Evolutionary conservation across 2,888 invertebrate genomes (phyloP).

Genomic region (Ditula angustiorana): DNA sequence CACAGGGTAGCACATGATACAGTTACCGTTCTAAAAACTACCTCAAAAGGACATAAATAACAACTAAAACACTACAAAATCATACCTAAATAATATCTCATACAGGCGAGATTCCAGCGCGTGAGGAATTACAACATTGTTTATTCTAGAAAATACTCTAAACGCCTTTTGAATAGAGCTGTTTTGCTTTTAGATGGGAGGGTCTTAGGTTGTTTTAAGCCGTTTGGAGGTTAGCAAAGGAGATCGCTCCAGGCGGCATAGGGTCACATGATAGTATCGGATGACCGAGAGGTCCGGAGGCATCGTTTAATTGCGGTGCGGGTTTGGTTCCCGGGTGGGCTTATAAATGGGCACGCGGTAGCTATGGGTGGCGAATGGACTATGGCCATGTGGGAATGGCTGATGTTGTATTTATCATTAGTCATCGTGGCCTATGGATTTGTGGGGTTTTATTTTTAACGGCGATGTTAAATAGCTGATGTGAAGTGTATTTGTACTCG

Average conservation of each 20-base stretch:
- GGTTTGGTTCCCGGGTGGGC: conserved; percentile 58
- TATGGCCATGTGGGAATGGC: conserved; percentile 46
- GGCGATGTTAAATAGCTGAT: no score
- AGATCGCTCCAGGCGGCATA: conserved; percentile 61
- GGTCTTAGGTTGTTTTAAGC: conserved; percentile 4
- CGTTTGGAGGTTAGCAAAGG: conserved; percentile 14
- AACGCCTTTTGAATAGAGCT: not conserved
- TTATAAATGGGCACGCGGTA: conserved; percentile 73
- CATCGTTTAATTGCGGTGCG: conserved; percentile 74
- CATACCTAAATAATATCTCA: not conserved
- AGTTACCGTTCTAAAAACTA: conserved; percentile 55
- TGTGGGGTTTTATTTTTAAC: not conserved
- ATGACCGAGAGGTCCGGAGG: conserved; percentile 72
- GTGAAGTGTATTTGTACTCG: no score
- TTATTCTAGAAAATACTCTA: not conserved
- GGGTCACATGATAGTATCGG: conserved; percentile 72
- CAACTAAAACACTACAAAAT: not conserved
- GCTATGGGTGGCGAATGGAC: conserved; percentile 59
- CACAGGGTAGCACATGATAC: conserved; percentile 56
- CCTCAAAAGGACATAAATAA: conserved; percentile 8
- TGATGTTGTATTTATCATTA: conserved; percentile 12
- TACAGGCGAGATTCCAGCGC: not conserved
- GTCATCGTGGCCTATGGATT: not conserved
- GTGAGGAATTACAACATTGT: not conserved
- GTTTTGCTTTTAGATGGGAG: not conserved